Conservation (phyloP, 2,888 invertebrate genomes). For the Drosophila phalerata region DNA sequence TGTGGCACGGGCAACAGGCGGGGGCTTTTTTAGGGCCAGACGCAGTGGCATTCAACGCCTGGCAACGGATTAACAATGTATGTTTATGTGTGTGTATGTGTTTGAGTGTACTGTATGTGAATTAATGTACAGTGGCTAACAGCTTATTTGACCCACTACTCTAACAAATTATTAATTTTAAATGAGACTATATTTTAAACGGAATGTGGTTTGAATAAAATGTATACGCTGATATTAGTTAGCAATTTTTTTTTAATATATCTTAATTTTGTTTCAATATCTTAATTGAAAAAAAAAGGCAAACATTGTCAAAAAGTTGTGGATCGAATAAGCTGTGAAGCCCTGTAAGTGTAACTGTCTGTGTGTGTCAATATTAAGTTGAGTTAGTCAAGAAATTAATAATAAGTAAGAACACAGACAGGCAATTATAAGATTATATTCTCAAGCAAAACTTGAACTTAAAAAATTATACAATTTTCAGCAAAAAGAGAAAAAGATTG, state of each 20-base stretch:
- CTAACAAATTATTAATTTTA: neutral
- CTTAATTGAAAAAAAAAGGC: no score
- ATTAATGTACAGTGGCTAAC: neutral
- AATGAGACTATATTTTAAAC: neutral
- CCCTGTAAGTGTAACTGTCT: constrained; percentile 17
- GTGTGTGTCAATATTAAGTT: constrained; percentile 23
- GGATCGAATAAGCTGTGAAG: neutral
- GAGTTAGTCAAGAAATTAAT: constrained; percentile 42
- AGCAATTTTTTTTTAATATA: no score
- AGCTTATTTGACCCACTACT: neutral
- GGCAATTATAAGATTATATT: constrained; percentile 31
- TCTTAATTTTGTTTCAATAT: no score
- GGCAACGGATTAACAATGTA: constrained; percentile 44
- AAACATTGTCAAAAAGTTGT: neutral
- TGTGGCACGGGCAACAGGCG: constrained; percentile 67
- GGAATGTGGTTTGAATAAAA: neutral
- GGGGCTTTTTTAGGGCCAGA: constrained; percentile 47
- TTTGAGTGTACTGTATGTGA: constrained; percentile 17
- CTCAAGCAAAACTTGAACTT: neutral
- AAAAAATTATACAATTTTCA: neutral
- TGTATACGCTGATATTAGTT: neutral
- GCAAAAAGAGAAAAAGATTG: neutral
- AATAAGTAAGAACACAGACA: constrained; percentile 27
- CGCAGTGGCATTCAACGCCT: constrained; percentile 60
- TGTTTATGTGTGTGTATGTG: constrained; percentile 24